phyloP scores from a whole-genome alignment of 2,113 vertebrate genomes.

The Cynopterus brachyotis region DNA sequence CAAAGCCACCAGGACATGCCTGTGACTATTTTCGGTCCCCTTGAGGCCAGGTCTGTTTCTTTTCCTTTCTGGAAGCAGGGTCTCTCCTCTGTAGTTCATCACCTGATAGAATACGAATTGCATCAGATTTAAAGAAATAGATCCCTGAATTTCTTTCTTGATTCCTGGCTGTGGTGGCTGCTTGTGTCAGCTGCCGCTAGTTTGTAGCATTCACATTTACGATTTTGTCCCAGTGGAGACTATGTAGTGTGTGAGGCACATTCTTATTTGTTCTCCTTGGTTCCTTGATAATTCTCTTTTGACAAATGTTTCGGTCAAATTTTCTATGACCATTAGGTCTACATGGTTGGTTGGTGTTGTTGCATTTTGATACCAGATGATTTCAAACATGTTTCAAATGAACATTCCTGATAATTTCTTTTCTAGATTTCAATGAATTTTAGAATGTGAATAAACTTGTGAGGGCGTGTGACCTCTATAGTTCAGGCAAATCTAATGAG shows the following conservation, averaged over 20 bases:
- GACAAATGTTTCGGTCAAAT: not conserved
- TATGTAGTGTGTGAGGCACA: not conserved
- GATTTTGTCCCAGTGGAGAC: not conserved
- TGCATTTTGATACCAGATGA: not conserved
- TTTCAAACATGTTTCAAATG: not conserved
- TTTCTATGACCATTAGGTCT: not conserved
- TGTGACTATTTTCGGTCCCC: not conserved
- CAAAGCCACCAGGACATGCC: not conserved
- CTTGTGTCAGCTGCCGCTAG: not conserved
- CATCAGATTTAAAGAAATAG: conserved; percentile 29
- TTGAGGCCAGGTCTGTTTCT: not conserved
- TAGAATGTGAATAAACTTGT: not conserved
- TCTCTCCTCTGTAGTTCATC: not conserved
- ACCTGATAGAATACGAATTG: not conserved
- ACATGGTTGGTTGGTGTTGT: not conserved
- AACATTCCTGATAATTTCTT: not conserved
- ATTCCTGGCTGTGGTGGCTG: not conserved
- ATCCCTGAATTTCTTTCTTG: not conserved
- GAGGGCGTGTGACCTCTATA: not conserved
- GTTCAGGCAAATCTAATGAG: not conserved
- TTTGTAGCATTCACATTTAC: not conserved
- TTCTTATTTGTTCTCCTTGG: not conserved
- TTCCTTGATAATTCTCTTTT: not conserved
- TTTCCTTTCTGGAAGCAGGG: not conserved
- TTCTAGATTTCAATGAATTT: not conserved